Base-by-base conservation (phyloP, 2,113 vertebrate genomes). In the Actenoides lindsayi region DNA sequence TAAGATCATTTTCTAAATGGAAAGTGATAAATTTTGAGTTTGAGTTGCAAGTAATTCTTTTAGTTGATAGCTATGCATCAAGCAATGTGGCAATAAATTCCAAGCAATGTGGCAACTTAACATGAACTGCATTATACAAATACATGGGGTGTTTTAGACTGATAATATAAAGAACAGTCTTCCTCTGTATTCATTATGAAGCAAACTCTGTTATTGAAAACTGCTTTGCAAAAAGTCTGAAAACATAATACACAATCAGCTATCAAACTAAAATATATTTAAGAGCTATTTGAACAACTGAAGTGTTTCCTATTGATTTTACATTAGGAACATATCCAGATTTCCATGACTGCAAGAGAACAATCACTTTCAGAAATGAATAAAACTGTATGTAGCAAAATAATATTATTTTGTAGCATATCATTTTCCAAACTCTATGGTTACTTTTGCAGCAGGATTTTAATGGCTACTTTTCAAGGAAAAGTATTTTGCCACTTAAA, bases 401-500 rank as follows among this genome's bases (percentile, higher is more conserved):
- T 24, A 79, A 37, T 2, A 2, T 79, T 74, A 42, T 90, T 94
- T 86, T 59, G 60, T 83, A 89, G 60, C 31, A 10, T 41, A 90
- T 30, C 4, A 85, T 96, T 96, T 97, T 73, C 44, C 41, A 79
- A 93, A 70, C 48, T 77, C 84, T 39, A 19, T 6, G 20, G 42
- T 44, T 85, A 86, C 57, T 73, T 80, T 69, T 92, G 54, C 69
- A 80, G 60, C 31, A 86, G n/a, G 42, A 50, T 70, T 89, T 91
- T 89, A 80, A 90, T 8, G n/a, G 77, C 46, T 71, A 76, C 87
- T 94, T 97, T 89, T 93, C 82, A 94, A 83, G 86, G 73, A 51
- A 94, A 97, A 96, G 89, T 90, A 93, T 96, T 87, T 96, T 79
- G 83, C 54, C 68, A 91, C 92, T 96, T 95, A 87, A 14, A 14